Base-by-base conservation (phyloP, 2,113 vertebrate species). In the Atractosteus spatula region DNA sequence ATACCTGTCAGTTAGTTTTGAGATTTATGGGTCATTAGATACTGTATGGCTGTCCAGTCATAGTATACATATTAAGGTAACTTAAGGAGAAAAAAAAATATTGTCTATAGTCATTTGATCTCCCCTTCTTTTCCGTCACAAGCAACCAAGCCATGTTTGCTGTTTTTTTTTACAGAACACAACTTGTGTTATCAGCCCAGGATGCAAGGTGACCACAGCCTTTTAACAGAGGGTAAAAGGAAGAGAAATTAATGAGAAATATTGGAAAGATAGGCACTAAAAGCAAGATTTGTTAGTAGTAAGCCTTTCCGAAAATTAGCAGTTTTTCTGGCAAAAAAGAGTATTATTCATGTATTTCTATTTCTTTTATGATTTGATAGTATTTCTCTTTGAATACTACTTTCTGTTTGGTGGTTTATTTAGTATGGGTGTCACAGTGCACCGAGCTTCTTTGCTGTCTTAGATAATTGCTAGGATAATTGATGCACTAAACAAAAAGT, bases 221-320 rank as follows among this genome's bases (percentile, higher is more conserved):
- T 86, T 90, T 89, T 76, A 88, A 83, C 85, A 76, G 82, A 86
- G 85, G 84, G 82, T 87, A 89, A 86, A 87, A 83, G 83, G 80
- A 89, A 74, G 82, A 83, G 81, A 85, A 90, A 89, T 89, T 90
- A 90, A 90, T 89, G 88, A 89, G 84, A 83, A 84, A 83, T 86
- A 84, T 74, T 83, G 88, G 87, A 89, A 88, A 88, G 89, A 90
- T 92, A 91, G 29, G 29, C 29, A 91, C 90, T 89, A 89, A 29
- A 29, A 83, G 82, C 85, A 83, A 71, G 68, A 77, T 71, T 44
- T 54, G 61, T 79, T 73, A 75, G 79, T 68, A 87, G 56, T 8
- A 66, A 54, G 55, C 67, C 57, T 61, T 56, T 66, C 44, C 57
- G 67, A 83, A 88, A 84, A 72, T 86, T 84, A 83, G 71, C 61